Percentiles rank a stretch among this genome's conserved stretches.
These are phyloP conservation scores for Origma solitaria DNA, from an alignment of 2,113 vertebrate genomes.

Conservation along the genomic window DNA sequence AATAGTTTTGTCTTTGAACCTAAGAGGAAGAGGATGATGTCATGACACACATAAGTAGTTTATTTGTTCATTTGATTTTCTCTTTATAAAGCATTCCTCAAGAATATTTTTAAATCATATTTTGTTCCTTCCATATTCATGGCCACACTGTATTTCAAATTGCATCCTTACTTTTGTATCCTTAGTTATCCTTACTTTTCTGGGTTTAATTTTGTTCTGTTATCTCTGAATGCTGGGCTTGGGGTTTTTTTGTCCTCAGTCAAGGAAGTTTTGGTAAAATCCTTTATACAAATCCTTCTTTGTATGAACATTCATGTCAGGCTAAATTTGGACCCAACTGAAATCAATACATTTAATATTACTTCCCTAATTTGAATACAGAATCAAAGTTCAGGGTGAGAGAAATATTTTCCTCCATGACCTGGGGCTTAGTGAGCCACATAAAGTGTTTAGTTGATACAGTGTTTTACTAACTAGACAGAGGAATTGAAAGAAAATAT, in stretches of 20 bases:
- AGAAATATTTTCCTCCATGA: background rate
- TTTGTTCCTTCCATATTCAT: background rate
- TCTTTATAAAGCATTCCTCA: background rate
- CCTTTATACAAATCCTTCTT: background rate
- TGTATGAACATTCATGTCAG: background rate
- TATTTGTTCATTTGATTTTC: background rate
- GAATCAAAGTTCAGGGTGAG: background rate
- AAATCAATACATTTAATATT: background rate
- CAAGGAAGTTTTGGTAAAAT: background rate
- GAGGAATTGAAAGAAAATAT: background rate
- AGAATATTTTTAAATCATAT: background rate
- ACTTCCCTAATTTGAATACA: background rate
- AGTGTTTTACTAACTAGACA: background rate
- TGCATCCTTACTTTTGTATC: background rate
- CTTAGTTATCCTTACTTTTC: background rate
- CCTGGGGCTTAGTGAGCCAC: background rate
- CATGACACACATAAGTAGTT: background rate
- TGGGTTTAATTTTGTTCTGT: background rate
- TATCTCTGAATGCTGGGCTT: background rate
- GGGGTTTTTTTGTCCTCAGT: background rate
- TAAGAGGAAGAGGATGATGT: background rate
- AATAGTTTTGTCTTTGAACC: background rate
- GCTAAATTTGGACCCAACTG: background rate
- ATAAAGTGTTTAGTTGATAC: background rate
- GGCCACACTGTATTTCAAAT: background rate